phyloP scores from a whole-genome alignment of 2,888 invertebrate genomes.

The Anticlea derivata region DNA sequence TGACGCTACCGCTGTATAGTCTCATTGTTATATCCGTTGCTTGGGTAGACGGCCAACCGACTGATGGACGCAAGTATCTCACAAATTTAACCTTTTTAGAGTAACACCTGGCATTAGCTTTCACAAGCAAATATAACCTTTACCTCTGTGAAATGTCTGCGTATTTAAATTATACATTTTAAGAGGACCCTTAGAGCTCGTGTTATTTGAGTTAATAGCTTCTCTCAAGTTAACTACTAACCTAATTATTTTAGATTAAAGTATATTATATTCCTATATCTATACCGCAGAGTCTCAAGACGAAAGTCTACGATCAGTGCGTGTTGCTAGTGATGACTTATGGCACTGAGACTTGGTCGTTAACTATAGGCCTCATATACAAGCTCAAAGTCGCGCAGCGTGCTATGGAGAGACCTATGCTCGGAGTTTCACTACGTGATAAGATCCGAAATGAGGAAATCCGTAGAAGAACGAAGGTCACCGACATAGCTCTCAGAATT shows the following conservation, averaged over 20 bases:
- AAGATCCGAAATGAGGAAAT: too few species aligned
- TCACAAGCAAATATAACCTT: slow-evolving; percentile 14
- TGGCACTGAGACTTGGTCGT: too few species aligned
- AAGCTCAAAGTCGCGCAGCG: too few species aligned
- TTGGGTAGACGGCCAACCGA: neutral
- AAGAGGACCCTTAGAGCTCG: slow-evolving; percentile 21
- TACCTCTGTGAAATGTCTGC: slow-evolving; percentile 25
- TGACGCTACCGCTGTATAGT: neutral
- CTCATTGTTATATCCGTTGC: neutral
- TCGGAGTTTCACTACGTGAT: too few species aligned
- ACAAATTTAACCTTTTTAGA: slow-evolving; percentile 14
- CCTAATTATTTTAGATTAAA: slow-evolving; percentile 20
- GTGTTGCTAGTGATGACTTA: too few species aligned
- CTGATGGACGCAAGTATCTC: slow-evolving; percentile 1
- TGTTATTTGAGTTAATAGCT: slow-evolving; percentile 22
- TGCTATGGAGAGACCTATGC: too few species aligned
- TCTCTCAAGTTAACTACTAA: slow-evolving; percentile 11
- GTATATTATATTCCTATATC: neutral
- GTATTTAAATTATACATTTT: slow-evolving; percentile 24
- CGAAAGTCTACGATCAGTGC: too few species aligned
- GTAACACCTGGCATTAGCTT: slow-evolving; percentile 9
- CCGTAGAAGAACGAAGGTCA: too few species aligned
- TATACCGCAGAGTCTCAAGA: too few species aligned
- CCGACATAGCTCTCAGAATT: too few species aligned
- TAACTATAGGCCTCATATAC: too few species aligned